Evolutionary conservation across 2,113 vertebrate genomes (phyloP).

Genomic region (Ctenodactylus gundi): DNA sequence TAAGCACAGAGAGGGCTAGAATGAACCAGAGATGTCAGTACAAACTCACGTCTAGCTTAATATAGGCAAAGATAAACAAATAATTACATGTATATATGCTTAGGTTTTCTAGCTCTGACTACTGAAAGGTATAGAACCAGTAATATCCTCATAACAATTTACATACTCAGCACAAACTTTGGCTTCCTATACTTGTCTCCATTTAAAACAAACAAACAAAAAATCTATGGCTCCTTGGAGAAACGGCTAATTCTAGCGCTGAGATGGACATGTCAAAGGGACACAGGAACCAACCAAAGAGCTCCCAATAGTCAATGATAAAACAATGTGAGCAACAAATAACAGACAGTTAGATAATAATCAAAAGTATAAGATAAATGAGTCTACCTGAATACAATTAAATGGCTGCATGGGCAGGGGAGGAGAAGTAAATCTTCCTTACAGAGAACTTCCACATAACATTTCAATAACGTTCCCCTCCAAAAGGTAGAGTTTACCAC

Average conservation of each 20-base stretch:
- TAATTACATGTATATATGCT: background rate
- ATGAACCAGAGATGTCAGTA: background rate
- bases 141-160: background rate
- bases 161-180: background rate
- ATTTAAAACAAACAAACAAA: background rate
- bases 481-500: background rate
- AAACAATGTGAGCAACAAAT: background rate
- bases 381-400: background rate
- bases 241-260: background rate
- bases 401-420: background rate
- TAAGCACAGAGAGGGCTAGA: background rate
- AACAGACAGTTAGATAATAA: background rate
- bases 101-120: background rate
- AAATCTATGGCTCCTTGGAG: background rate
- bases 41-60: background rate
- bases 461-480: background rate
- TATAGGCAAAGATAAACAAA: background rate
- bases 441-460: constrained; percentile 2
- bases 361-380: background rate
- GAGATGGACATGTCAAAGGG: background rate
- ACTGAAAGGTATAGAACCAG: background rate
- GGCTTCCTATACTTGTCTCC: background rate
- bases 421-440: background rate
- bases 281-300: background rate
- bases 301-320: background rate